Base-by-base conservation (phyloP, 2,797 vertebrate species). In the Molossus molossus region DNA sequence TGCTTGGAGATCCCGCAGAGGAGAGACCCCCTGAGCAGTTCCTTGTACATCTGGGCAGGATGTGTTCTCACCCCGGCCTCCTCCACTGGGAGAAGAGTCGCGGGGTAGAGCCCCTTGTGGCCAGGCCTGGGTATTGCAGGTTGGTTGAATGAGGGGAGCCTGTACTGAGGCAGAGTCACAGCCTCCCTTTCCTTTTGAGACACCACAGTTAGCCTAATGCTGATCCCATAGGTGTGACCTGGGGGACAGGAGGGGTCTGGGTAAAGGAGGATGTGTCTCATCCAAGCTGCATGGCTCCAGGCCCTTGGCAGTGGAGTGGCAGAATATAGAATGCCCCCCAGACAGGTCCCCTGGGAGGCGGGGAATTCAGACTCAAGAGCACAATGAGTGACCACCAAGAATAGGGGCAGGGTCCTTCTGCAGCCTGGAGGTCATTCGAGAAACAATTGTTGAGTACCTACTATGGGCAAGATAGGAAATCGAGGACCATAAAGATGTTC, bases 31-130 rank as follows among this genome's bases (percentile, higher is more conserved):
- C 7, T 10, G 9, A 37, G 33, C 0, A 0, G 9, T 10, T 79
- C 29, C n/a, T 73, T 53, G 13, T 6, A 60, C 25, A 23, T 29
- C 21, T 14, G 10, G 23, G 29, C 20, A 4, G n/a, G 17, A 29
- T 3, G n/a, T 6, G 17, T 67, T 45, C 25, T 20, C 27, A 6
- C 9, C 7, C 7, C 50, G 21, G 50, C 67, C 45, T 75, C 67
- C 87, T 58, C 12, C 0, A 0, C 5, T 2, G 2, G 12, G 18
- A 1, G 1, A 55, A n/a, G 10, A 48, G 58, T 37, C 6, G 9
- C 64, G 27, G 60, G 5, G 37, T 4, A 94, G 95, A 91, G 86
- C 95, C 95, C 92, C 96, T 88, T 62, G 96, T 96, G 97, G 96
- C 70, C 91, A 84, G 2, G 14, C 25, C 18, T 62, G 82, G 69